Base-by-base conservation (phyloP, 92 coral and sea anemone genomes). In the Porites divaricata region DNA sequence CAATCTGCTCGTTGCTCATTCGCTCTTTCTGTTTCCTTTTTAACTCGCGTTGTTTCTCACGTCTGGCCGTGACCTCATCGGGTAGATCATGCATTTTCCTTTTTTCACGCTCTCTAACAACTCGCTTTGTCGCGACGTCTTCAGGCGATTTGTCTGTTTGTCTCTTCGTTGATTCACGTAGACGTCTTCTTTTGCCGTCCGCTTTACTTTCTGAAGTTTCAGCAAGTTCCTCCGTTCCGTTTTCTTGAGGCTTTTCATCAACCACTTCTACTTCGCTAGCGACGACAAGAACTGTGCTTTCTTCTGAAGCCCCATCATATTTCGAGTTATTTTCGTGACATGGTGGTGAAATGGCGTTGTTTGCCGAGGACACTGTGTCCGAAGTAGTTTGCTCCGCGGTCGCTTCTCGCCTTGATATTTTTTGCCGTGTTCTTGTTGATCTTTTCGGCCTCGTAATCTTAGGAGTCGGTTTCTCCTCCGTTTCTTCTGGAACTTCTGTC, bases 221-320 rank as follows among this genome's bases (percentile, higher is more conserved):
- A 1, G 86, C 78, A 2, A 58, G 24, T 53, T 87, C 88, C 28
- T 84, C 94, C 25, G 91, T 91, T 8, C 95, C 98, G 83, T 94
- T 93, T 73, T 92, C 98, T 68, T 89, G 91, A 3, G 93, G 93
- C 67, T 92, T 92, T 81, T 88, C 98, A 69, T 93, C 98, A 50
- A 88, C 88, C 17, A 94, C 98, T 82, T 94, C 98, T 76, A 94
- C 92, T 74, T 94, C 98, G 70, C 93, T 94, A n/a, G 98, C 98
- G 20, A 94, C 98, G 41, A 92, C 90, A 15, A 91, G 95, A 59
- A 92, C 98, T 61, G 90, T 90, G 74, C 83, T 88, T 72, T 92
- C 93, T 70, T 92, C 98, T 26, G 92, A 88, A 63, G 90, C 86
- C 81, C 85, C 92, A 81, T 85, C 90, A 85, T 84, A 84, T 79